These are phyloP conservation scores for Thryonomys swinderianus DNA, from an alignment of 2,113 vertebrate species.

Conservation along the genomic window DNA sequence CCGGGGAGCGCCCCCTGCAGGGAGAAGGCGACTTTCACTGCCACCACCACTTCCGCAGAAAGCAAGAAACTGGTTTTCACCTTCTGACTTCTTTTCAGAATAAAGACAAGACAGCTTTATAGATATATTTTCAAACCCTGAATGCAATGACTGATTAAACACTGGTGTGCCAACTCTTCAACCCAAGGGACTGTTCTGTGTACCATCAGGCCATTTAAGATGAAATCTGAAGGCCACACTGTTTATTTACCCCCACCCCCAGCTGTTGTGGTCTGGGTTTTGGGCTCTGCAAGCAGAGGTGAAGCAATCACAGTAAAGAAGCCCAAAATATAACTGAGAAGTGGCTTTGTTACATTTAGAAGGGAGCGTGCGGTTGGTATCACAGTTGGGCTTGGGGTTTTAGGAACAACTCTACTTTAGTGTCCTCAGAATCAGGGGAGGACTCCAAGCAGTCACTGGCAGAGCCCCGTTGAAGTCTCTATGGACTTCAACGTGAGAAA, in stretches of 20 bases:
- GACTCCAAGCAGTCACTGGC: neutral
- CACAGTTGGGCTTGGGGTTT: neutral
- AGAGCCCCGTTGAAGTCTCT: neutral
- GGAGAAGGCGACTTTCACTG: constrained; percentile 57
- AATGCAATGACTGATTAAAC: neutral
- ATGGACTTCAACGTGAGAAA: neutral
- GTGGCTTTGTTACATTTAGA: neutral
- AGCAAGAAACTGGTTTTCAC: constrained; percentile 51
- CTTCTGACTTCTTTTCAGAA: constrained; percentile 51
- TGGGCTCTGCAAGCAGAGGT: neutral
- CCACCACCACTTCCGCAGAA: constrained; percentile 61
- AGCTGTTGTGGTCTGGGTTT: neutral
- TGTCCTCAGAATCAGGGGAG: neutral
- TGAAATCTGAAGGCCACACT: neutral
- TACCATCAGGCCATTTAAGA: neutral
- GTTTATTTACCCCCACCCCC: neutral
- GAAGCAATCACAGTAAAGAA: neutral
- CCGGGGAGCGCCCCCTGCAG: constrained; percentile 50
- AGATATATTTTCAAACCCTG: neutral
- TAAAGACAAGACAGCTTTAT: constrained; percentile 57
- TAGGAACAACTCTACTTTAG: neutral
- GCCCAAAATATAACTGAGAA: neutral
- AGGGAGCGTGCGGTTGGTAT: neutral
- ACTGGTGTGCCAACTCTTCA: constrained; percentile 38
- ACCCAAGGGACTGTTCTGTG: neutral